phyloP scores from a whole-genome alignment of 2,888 invertebrate species.

The Ceriagrion tenellum region DNA sequence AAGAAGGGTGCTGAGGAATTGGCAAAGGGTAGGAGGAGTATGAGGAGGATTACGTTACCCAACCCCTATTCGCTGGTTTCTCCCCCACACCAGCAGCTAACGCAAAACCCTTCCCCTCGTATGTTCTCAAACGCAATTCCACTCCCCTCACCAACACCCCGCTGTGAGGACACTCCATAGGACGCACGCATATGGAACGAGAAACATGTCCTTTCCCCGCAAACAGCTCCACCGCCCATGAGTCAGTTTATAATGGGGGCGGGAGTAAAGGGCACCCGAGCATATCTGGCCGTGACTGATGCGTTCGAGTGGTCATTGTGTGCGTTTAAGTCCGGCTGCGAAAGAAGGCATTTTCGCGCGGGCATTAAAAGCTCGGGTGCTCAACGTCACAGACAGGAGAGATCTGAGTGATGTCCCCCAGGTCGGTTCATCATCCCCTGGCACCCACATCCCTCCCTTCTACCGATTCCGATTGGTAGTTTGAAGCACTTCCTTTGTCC shows the following conservation, averaged over 20 bases:
- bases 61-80: background rate
- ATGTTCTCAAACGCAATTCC: background rate
- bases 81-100: background rate
- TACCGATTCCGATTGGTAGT: background rate
- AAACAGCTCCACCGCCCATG: background rate
- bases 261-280: background rate
- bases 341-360: conserved; percentile 24
- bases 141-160: background rate
- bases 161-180: background rate
- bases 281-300: conserved; percentile 40
- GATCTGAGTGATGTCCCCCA: background rate
- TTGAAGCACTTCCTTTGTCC: background rate
- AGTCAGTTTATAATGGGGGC: background rate
- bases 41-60: background rate
- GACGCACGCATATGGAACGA: background rate
- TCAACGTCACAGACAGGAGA: conserved; percentile 12
- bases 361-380: conserved; percentile 37
- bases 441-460: background rate
- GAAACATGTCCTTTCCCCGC: background rate
- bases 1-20: background rate
- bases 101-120: background rate
- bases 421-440: background rate
- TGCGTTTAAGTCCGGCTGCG: background rate
- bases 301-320: conserved; percentile 37
- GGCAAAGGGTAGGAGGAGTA: background rate